Evolutionary conservation across 2,797 vertebrate species (phyloP).

Genomic region (Argentina silus): DNA sequence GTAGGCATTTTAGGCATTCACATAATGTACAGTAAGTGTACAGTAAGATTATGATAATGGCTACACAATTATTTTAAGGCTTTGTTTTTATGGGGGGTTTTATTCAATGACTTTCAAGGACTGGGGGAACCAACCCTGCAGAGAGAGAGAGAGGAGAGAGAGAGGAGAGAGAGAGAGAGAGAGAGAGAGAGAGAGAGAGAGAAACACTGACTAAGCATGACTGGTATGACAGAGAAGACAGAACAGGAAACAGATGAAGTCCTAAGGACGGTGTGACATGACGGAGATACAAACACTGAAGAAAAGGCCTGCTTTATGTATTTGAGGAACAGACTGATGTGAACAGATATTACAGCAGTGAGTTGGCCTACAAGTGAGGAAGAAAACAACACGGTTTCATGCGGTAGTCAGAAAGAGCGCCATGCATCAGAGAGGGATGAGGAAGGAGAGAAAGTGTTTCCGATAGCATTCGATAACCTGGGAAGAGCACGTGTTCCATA

Average conservation of each 20-base stretch:
- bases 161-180: conserved; percentile 27
- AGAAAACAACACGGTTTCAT: neutral
- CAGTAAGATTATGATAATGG: no score
- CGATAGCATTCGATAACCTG: neutral
- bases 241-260: conserved; percentile 35
- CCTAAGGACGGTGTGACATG: no score
- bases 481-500: no score
- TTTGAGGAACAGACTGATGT: no score
- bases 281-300: no score
- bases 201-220: conserved; percentile 11
- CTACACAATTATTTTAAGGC: no score
- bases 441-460: neutral
- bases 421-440: conserved; percentile 1
- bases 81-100: no score
- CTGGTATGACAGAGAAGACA: neutral
- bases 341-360: no score
- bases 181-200: conserved; percentile 41
- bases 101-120: neutral
- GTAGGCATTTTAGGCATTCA: no score
- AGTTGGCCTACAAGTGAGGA: no score
- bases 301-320: no score
- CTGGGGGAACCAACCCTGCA: neutral
- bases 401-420: neutral
- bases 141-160: conserved; percentile 37
- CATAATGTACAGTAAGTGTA: no score